Evolutionary conservation across 2,888 invertebrate genomes (phyloP).

Genomic region (Dusona sp.): DNA sequence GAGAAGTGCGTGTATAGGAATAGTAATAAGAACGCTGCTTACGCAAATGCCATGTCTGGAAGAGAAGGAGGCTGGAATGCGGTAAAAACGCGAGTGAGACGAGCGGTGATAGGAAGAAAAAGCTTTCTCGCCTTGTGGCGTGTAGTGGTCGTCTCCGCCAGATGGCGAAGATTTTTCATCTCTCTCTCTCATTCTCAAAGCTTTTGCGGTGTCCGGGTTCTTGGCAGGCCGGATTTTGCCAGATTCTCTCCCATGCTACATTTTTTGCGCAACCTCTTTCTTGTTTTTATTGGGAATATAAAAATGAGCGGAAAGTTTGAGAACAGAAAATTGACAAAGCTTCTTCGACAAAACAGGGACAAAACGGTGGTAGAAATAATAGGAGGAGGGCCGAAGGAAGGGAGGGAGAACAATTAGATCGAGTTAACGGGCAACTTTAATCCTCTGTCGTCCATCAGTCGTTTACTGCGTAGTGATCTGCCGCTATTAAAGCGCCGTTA

Average conservation of each 20-base stretch:
- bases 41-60: constrained; percentile 80
- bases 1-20: constrained; percentile 49
- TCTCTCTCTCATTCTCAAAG: constrained; percentile 20
- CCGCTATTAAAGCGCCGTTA: constrained; percentile 82
- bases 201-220: constrained; percentile 67
- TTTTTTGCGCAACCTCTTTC: constrained; percentile 25
- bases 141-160: constrained; percentile 72
- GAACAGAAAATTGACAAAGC: constrained; percentile 2
- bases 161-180: constrained; percentile 70
- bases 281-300: not conserved
- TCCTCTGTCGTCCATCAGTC: constrained; percentile 84
- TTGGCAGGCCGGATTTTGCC: constrained; percentile 63
- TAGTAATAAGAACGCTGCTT: constrained; percentile 76
- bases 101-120: constrained; percentile 75
- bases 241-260: constrained; percentile 54
- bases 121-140: constrained; percentile 57
- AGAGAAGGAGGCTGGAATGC: constrained; percentile 76
- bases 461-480: constrained; percentile 84
- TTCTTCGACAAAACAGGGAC: not conserved
- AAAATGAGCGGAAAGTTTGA: constrained; percentile 17
- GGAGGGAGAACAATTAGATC: constrained; percentile 83
- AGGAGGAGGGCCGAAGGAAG: constrained; percentile 81
- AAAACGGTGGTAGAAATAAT: constrained; percentile 74
- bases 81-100: constrained; percentile 77
- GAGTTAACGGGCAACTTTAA: constrained; percentile 84